Base-by-base conservation (phyloP, 2,888 invertebrate species). In the Drosophila paramelanica region DNA sequence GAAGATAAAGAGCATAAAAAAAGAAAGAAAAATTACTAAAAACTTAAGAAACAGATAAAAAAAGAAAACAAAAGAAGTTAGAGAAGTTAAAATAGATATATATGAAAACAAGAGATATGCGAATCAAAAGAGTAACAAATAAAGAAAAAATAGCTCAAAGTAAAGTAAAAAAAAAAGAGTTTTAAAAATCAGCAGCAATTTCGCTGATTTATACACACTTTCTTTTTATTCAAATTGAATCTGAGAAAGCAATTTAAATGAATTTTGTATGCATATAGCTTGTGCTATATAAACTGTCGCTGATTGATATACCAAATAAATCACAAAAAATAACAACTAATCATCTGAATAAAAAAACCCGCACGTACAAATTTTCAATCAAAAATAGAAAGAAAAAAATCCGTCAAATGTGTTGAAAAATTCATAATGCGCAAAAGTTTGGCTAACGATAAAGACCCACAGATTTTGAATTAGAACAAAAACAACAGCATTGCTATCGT, bases 391-490 rank as follows among this genome's bases (percentile, higher is more conserved):
- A 47, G 65, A 67, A 67, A 17, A 17, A 17, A 17, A 17, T 17
- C 0, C 52, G 3, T 67, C 20, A 66, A 71, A 71, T 82, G 72
- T 81, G 70, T 78, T 76, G 67, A 79, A 73, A 81, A 74, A 74
- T 56, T 50, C 61, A 67, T 58, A 77, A 38, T 49, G 74, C 61
- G 73, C 72, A 67, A 72, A 83, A 81, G 66, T 61, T 76, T 69
- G 51, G 45, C 61, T 50, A 52, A 41, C 69, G 57, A 68, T 73
- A 68, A 74, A 65, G 51, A 33, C 51, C 43, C 68, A 81, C 49
- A 67, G 68, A 72, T 85, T 80, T 36, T 80, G 73, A 81, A 85
- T 87, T 81, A 75, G 84, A 78, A 53, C 73, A 74, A 81, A 87
- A 76, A 78, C 68, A 57, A 8, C 58, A 65, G 31, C 56, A 49